Percentiles rank a stretch among this genome's conserved stretches.
Evolutionary conservation across 2,797 vertebrate species (phyloP).

Genomic region (Pseudomugil gertrudae): DNA sequence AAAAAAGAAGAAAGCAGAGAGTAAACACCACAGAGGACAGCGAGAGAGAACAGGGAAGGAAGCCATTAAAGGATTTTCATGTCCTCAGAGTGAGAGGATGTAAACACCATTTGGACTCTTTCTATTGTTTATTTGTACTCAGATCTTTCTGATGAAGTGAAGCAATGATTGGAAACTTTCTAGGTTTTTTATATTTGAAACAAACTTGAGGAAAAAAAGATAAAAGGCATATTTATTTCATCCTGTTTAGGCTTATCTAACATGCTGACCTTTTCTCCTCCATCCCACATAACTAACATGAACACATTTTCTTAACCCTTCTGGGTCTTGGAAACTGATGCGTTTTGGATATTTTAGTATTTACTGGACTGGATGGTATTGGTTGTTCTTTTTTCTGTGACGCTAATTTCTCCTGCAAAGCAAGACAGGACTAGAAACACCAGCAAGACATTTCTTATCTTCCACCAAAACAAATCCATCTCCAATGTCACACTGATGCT

Average conservation of each 20-base stretch:
- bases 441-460: constrained; percentile 18
- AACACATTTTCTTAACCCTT: background rate
- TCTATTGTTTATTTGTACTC: background rate
- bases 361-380: background rate
- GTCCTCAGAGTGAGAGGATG: constrained; percentile 15
- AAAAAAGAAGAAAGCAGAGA: constrained; percentile 2
- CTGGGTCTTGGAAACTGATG: background rate
- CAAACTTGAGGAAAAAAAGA: background rate
- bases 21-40: constrained; percentile 24
- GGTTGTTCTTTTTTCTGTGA: too few relatives aligned
- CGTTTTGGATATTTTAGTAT: background rate
- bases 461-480: constrained; percentile 1
- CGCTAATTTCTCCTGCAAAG: background rate
- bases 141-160: background rate
- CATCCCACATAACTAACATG: constrained; percentile 2
- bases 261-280: constrained; percentile 18
- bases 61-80: constrained; percentile 36
- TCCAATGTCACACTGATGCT: constrained; percentile 18
- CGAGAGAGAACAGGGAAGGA: constrained; percentile 7
- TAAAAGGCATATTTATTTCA: background rate
- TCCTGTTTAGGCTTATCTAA: background rate
- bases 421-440: background rate
- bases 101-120: constrained; percentile 4
- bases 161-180: background rate
- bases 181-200: background rate